phyloP scores from a whole-genome alignment of 2,113 vertebrate genomes.

The Girardinichthys multiradiatus region DNA sequence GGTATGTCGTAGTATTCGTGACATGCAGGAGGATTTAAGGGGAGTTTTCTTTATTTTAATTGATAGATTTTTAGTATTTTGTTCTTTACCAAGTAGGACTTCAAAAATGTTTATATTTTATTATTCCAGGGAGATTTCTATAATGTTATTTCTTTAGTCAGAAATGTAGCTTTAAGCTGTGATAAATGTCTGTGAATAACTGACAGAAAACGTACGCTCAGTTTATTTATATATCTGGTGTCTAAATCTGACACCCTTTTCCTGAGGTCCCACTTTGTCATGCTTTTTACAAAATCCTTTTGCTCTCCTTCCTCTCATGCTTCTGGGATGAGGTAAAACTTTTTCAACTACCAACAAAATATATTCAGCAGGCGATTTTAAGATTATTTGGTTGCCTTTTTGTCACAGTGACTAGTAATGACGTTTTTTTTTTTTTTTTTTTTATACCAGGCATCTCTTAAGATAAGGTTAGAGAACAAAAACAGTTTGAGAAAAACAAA shows the following conservation, averaged over 20 bases:
- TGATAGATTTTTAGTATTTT: background rate
- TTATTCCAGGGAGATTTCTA: background rate
- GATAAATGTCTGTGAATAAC: constrained; percentile 3
- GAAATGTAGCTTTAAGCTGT: background rate
- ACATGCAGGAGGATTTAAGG: background rate
- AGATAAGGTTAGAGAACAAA: constrained; percentile 27
- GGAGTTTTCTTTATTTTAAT: background rate
- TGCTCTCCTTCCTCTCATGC: background rate
- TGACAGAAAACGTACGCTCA: constrained; percentile 3
- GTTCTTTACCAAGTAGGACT: background rate
- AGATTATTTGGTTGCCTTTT: constrained; percentile 55
- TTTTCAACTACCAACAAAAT: constrained; percentile 57
- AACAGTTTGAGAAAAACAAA: background rate
- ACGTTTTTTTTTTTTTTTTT: constrained; percentile 22
- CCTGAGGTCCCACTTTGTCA: constrained; percentile 10
- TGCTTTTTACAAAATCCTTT: constrained; percentile 44
- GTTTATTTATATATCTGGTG: constrained; percentile 1
- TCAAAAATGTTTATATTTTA: background rate
- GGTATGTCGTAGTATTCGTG: background rate
- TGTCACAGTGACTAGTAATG: constrained; percentile 41
- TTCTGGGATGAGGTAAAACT: constrained; percentile 35
- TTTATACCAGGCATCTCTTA: constrained; percentile 45
- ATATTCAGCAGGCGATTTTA: constrained; percentile 27
- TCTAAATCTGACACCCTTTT: constrained; percentile 16
- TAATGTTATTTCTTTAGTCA: background rate